Base-by-base conservation (phyloP, 1,140 invertebrate species). In the Zaprionus tsacasi region DNA sequence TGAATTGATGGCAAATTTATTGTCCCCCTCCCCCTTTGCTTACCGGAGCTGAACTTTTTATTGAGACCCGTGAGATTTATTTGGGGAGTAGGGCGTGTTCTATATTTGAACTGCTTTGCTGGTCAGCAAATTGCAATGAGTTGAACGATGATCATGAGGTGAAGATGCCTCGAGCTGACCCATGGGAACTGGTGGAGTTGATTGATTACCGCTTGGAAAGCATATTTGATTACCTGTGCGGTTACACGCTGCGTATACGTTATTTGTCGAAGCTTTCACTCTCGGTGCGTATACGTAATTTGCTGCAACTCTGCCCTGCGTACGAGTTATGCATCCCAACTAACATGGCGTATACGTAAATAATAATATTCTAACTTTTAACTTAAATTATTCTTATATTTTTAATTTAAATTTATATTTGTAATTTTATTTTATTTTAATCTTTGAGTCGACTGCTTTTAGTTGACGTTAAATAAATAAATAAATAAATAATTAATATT, bases 131-230 rank as follows among this genome's bases (percentile, higher is more conserved):
- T 60, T 21, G 40, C 12, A 30, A 71, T 43, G 21, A 5, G 27
- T 3, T 45, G n/a, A 45, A 45, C 40, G 7, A 0, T 15, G 40
- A 45, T 10, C 40, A 40, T 8, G 15, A 15, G n/a, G n/a, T 45
- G 52, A 80, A 81, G 66, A 80, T 80, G 81, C 81, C 72, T 55
- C 61, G 72, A 50, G 57, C 72, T 71, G 78, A 76, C 78, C 78
- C 70, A 11, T 1, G 45, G 17, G 45, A 25, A 10, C 11, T 50
- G 45, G 11, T 33, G 27, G 8, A 40, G 11, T 52, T 54, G 25
- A 64, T 50, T 25, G 45, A 50, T 50, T 50, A 50, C 45, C n/a
- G n/a, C 40, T 45, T 45, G 40, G 40, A 3, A 45, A 8, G n/a
- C n/a, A 45, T n/a, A 2, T 45, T 45, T 15, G 40, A 45, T 40